Base-by-base conservation (phyloP, 1,140 invertebrate genomes). In the Drosophila setifemur region DNA sequence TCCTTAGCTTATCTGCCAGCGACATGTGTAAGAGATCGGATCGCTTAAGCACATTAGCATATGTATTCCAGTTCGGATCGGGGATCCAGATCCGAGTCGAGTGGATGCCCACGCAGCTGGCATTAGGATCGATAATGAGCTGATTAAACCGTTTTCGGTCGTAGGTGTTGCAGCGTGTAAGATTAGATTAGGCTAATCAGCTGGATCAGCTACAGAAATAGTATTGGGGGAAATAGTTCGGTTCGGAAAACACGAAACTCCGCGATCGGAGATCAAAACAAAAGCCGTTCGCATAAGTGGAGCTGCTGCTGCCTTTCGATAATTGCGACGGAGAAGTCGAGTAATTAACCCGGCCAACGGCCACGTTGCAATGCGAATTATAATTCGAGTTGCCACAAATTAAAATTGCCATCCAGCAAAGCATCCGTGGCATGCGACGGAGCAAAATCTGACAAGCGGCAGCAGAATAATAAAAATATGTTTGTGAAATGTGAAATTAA, bases 161-260 rank as follows among this genome's bases (percentile, higher is more conserved):
- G 81, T 85, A 85, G 81, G 81, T 85, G 81, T 85, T 75, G 61
- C 57, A 48, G 53, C 81, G 71, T 86, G 75, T 74, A 75, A 86
- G 81, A 81, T 85, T 86, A 85, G 81, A 86, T 85, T 86, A 86
- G 75, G 75, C 70, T 86, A 85, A 85, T 85, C 79, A 85, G 73
- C 28, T 26, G 43, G 70, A 79, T 85, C 70, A 72, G 37, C 57
- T 50, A 33, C 21, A 40, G 12, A 47, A 14, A 11, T 12, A 26
- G 12, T 14, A 25, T 12, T 7, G 28, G 3, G 1, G 11, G 9
- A 29, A 16, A 39, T 14, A 8, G 11, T 33, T 23, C 9, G 7
- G n/a, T 21, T 14, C 0, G 21, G 40, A 37, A 64, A 35, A 43
- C 16, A 2, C 43, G 52, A 33, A 25, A 19, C 8, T 23, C 25